Conservation (phyloP, 2,888 invertebrate genomes). For the Boloria euphrosyne region DNA sequence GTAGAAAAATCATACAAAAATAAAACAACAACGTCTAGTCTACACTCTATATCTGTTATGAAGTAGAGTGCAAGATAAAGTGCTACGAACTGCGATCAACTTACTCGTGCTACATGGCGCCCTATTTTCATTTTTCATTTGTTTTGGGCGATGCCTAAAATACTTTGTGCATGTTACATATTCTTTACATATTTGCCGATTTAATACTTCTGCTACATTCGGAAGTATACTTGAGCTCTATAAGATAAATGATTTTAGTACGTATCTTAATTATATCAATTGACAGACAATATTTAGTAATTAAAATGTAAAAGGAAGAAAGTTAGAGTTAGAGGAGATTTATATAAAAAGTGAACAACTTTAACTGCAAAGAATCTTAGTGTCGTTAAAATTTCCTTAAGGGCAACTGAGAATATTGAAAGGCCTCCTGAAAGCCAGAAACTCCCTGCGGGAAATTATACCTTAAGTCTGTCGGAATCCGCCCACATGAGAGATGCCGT, state of each 20-base stretch:
- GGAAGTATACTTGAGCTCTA: no score
- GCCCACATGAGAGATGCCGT: constrained; percentile 68
- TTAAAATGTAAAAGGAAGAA: background rate
- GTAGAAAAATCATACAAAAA: background rate
- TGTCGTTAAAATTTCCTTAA: constrained; percentile 55
- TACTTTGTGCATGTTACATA: no score
- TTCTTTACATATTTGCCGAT: no score
- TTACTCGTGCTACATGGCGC: background rate
- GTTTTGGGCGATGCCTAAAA: no score
- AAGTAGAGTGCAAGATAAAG: background rate
- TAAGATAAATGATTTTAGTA: no score
- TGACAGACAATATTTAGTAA: background rate
- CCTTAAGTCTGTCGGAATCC: constrained; percentile 63
- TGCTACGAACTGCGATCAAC: constrained; percentile 3
- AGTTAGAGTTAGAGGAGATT: constrained; percentile 10
- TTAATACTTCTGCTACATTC: no score
- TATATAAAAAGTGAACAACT: constrained; percentile 20
- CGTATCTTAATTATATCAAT: no score
- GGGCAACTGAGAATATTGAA: constrained; percentile 53
- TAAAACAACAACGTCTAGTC: background rate
- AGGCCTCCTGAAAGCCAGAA: constrained; percentile 60
- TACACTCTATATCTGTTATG: no score
- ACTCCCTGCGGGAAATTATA: constrained; percentile 70
- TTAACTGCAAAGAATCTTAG: constrained; percentile 26
- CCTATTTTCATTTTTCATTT: background rate